These are phyloP conservation scores for Yponomeuta malinellus DNA, from an alignment of 2,888 invertebrate genomes.

Conservation along the genomic window DNA sequence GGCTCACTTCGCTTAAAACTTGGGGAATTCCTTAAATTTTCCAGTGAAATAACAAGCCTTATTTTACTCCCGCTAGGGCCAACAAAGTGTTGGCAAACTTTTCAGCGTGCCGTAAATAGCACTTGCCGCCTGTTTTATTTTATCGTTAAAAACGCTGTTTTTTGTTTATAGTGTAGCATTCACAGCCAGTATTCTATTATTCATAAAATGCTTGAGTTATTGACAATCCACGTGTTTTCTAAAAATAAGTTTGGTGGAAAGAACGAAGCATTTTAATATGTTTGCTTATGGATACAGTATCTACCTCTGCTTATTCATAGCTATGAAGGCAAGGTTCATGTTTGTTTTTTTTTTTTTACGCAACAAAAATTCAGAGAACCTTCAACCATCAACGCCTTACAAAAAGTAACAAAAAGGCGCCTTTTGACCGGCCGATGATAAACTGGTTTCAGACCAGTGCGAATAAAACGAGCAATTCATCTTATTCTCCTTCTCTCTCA, in stretches of 20 bases:
- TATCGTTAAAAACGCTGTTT: neutral
- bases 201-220: neutral
- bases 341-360: neutral
- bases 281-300: no score
- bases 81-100: constrained; percentile 35
- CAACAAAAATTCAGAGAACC: constrained; percentile 46
- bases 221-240: neutral
- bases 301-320: neutral
- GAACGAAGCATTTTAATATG: no score
- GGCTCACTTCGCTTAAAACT: no score
- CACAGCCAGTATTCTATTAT: neutral
- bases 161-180: neutral
- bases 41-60: neutral
- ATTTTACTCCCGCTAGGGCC: neutral
- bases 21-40: no score
- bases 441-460: constrained; percentile 58
- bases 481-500: constrained; percentile 30
- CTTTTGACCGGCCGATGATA: constrained; percentile 43
- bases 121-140: constrained; percentile 49
- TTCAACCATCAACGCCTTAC: constrained; percentile 58
- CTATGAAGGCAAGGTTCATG: neutral
- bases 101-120: constrained; percentile 59
- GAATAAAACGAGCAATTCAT: constrained; percentile 41
- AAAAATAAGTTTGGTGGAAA: no score
- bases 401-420: constrained; percentile 51